Conservation (phyloP, 2,888 invertebrate species). For the Tetragnatha montana region DNA sequence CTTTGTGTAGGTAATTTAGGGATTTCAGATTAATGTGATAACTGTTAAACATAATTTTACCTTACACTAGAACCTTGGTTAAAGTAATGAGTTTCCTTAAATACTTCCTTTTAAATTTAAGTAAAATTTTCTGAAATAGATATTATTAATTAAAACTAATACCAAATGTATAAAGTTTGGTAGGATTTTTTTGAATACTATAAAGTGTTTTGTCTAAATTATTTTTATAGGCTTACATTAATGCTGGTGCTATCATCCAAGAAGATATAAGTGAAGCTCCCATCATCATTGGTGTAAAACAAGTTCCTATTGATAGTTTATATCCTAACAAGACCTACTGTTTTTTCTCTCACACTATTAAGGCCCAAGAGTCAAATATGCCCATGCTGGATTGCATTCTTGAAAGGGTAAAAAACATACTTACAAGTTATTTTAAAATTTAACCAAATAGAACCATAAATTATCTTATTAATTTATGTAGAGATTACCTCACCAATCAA, state of each 20-base stretch:
- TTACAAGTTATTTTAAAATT: not conserved
- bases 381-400: slow-evolving; percentile 94
- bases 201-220: not conserved
- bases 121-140: too few species aligned
- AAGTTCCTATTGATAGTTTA: slow-evolving; percentile 92
- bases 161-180: too few species aligned
- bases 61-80: too few species aligned
- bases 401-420: slow-evolving; percentile 82
- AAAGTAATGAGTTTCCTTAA: too few species aligned
- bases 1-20: too few species aligned
- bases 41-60: too few species aligned
- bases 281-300: slow-evolving; percentile 98
- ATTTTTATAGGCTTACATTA: slow-evolving; percentile 85
- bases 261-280: slow-evolving; percentile 98
- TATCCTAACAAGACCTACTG: slow-evolving; percentile 98
- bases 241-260: slow-evolving; percentile 92
- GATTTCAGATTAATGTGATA: too few species aligned
- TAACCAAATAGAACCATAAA: not conserved
- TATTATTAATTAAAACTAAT: too few species aligned
- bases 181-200: too few species aligned
- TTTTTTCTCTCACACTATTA: slow-evolving; percentile 99
- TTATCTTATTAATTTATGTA: not conserved
- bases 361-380: slow-evolving; percentile 99
- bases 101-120: too few species aligned
- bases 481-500: not conserved